Evolutionary conservation across 2,888 invertebrate genomes (phyloP).

Genomic region (Hirtodrosophila cameraria): DNA sequence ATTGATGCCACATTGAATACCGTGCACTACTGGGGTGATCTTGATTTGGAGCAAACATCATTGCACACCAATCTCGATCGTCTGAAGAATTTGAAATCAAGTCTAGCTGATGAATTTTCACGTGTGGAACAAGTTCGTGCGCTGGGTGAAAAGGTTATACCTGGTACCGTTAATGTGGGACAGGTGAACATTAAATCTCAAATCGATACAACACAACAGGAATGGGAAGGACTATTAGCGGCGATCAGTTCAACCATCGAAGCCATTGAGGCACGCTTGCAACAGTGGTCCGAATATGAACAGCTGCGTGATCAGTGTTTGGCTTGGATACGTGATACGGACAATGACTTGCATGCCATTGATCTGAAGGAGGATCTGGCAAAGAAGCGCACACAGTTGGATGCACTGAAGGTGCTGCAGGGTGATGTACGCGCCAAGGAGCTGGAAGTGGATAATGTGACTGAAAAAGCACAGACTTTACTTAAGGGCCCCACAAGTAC

Average conservation of each 20-base stretch:
- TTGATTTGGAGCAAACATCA: conserved; percentile 92
- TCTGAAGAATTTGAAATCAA: conserved; percentile 90
- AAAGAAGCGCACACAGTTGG: conserved; percentile 94
- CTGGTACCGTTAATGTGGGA: conserved; percentile 92
- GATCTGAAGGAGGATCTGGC: conserved; percentile 92
- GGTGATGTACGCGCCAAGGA: conserved; percentile 96
- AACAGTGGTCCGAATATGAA: conserved; percentile 97
- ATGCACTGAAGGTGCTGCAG: conserved; percentile 91
- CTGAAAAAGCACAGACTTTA: conserved; percentile 94
- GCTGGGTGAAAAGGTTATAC: conserved; percentile 95
- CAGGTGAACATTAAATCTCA: conserved; percentile 94
- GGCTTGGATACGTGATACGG: conserved; percentile 94
- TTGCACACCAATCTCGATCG: conserved; percentile 94
- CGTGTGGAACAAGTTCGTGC: conserved; percentile 91
- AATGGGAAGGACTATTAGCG: conserved; percentile 93
- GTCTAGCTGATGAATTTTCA: conserved; percentile 93
- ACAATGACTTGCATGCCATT: conserved; percentile 93
- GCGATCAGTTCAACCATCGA: conserved; percentile 91
- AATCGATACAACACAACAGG: conserved; percentile 94
- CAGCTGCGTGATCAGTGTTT: conserved; percentile 92
- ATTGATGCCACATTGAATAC: conserved; percentile 93
- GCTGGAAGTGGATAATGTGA: conserved; percentile 95
- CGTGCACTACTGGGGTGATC: conserved; percentile 92
- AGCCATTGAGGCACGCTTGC: conserved; percentile 91
- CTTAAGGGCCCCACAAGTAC: conserved; percentile 90